phyloP scores from a whole-genome alignment of 1,140 invertebrate species.

The Drosophila nikananu region DNA sequence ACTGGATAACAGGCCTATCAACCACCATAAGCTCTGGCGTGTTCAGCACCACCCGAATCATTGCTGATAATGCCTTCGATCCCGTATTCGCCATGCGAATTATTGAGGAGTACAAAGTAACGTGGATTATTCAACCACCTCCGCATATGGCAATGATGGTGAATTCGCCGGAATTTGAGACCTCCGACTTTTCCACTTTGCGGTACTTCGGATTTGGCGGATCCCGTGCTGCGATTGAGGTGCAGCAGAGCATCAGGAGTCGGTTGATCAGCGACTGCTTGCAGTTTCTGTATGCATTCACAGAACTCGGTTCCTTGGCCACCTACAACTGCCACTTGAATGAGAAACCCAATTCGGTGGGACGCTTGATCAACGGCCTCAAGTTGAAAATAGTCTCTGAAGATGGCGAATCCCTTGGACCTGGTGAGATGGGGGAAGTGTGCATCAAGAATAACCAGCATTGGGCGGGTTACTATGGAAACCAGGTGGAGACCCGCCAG shows the following conservation, averaged over 20 bases:
- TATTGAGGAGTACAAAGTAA: slow-evolving; percentile 48
- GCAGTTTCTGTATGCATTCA: slow-evolving; percentile 38
- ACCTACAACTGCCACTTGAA: slow-evolving; percentile 34
- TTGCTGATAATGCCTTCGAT: slow-evolving; percentile 44
- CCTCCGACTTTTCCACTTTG: slow-evolving; percentile 30
- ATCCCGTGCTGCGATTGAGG: slow-evolving; percentile 21
- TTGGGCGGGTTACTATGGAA: slow-evolving; percentile 69
- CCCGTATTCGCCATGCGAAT: slow-evolving; percentile 16
- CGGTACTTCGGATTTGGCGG: slow-evolving; percentile 35
- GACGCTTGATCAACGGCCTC: slow-evolving; percentile 18
- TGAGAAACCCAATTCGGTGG: slow-evolving; percentile 47
- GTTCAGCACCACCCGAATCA: slow-evolving; percentile 48
- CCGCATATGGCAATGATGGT: slow-evolving; percentile 39
- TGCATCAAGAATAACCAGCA: slow-evolving; percentile 35
- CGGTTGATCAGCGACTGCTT: slow-evolving; percentile 30
- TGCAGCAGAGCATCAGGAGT: slow-evolving; percentile 33
- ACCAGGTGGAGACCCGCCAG: slow-evolving; percentile 23
- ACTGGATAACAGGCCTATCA: slow-evolving; percentile 56
- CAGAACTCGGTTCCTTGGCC: slow-evolving; percentile 36
- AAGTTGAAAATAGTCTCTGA: slow-evolving; percentile 77
- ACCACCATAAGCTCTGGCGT: slow-evolving; percentile 36
- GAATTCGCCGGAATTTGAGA: slow-evolving; percentile 28
- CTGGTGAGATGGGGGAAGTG: slow-evolving; percentile 55
- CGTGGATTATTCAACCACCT: slow-evolving; percentile 33
- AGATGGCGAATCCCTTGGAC: slow-evolving; percentile 37